phyloP scores from a whole-genome alignment of 2,888 invertebrate species.

The Volucella zonaria region DNA sequence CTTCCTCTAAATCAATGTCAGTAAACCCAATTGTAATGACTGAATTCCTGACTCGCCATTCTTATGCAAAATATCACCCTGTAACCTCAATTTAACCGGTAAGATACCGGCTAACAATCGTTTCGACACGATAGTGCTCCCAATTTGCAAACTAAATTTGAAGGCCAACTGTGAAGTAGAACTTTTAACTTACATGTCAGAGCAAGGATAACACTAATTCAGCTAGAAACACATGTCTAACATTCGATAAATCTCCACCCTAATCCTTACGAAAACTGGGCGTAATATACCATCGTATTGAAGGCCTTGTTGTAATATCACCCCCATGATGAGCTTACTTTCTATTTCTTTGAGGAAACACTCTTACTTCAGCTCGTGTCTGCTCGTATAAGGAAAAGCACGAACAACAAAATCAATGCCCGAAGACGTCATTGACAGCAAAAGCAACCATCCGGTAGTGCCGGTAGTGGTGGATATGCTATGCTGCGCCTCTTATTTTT shows the following conservation, averaged over 20 bases:
- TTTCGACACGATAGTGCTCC: conserved; percentile 45
- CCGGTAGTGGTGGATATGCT: conserved; percentile 21
- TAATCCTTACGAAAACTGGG: not conserved
- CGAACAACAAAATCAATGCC: conserved; percentile 56
- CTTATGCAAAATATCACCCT: not conserved
- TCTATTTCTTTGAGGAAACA: conserved; percentile 49
- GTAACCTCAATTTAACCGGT: conserved; percentile 43
- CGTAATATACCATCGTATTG: not conserved
- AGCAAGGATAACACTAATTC: conserved; percentile 49
- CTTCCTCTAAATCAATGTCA: conserved; percentile 4
- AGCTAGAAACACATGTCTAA: conserved; percentile 31
- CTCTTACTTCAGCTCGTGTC: conserved; percentile 31
- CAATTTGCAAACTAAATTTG: conserved; percentile 57
- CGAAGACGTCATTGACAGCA: conserved; percentile 46
- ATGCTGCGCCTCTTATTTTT: conserved; percentile 58
- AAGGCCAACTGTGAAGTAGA: conserved; percentile 28
- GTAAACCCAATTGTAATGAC: conserved; percentile 14
- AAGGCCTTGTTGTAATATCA: conserved; percentile 46
- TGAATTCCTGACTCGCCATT: conserved; percentile 16
- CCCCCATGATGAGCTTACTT: conserved; percentile 40
- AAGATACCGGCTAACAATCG: conserved; percentile 21
- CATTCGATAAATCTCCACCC: conserved; percentile 48
- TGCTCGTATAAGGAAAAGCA: conserved; percentile 15
- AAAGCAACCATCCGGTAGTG: not conserved
- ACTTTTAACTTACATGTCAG: conserved; percentile 1